Evolutionary conservation across 2,797 vertebrate species (phyloP), one percentile per base, ranked within the genome.

Genomic region (Helarctos malayanus): DNA sequence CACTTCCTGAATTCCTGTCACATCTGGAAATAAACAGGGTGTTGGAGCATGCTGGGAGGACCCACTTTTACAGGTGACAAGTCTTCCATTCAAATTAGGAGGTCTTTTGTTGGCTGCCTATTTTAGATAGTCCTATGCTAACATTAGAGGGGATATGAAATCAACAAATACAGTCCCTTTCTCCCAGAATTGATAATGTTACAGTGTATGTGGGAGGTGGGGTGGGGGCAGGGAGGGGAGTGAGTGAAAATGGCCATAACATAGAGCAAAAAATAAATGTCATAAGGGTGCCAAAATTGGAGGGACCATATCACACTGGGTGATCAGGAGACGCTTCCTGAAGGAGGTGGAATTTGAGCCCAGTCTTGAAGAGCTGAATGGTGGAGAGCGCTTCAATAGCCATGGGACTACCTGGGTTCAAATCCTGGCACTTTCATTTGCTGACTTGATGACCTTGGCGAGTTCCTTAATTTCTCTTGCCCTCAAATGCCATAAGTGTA

Each of bases 1-100:
- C 86, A 68, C 49, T 71, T 93, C 32, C 15, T 96, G n/a, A 0
- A 49, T 13, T 71, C 25, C 18, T 89, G 7, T 92, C 56, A 61
- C 6, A 59, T 89, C 13, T 93, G 38, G 56, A 91, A 89, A 86
- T 47, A 85, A 89, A 92, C 18, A 91, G n/a, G 56, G 19, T 61
- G 8, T 79, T 88, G 29, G 27, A 23, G 19, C 10, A 27, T 63
- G 21, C 10, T 91, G 10, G 61, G 14, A 68, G 12, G 29, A 81
- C 1, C 12, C 18, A 59, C 15, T 25, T 79, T 87, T 35, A 47
- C 10, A 61, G 47, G 82, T 12, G 3, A 78, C 59, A 9, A 92
- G 54, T 81, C 23, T 86, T 85, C 9, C 35, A 61, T 35, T 83
- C 29, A 92, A 35, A 35, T 71, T 49, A 57, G 16, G 29, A 84